These are phyloP conservation scores for Spodoptera picta DNA, from an alignment of 2,888 invertebrate species.

Conservation along the genomic window DNA sequence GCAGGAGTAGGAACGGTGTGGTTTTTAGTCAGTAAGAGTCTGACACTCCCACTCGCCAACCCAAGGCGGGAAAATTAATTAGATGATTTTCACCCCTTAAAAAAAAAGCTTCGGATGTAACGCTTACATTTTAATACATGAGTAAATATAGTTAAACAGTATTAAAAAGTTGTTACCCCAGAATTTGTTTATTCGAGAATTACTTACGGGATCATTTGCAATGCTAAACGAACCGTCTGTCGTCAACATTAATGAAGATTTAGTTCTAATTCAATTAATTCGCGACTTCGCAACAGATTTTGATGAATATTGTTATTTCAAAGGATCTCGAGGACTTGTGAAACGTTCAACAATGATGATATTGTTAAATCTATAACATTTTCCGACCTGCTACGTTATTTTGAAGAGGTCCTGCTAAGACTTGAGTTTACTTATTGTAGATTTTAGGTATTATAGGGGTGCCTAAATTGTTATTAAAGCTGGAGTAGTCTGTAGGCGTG, in stretches of 20 bases:
- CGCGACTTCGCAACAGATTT: conserved; percentile 36
- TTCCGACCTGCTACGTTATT: conserved; percentile 12
- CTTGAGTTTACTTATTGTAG: too few species aligned
- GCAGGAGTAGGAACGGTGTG: too few species aligned
- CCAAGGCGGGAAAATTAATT: too few species aligned
- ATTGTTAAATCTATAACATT: conserved; percentile 27
- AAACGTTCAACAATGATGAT: conserved; percentile 16
- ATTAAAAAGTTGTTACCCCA: conserved; percentile 13
- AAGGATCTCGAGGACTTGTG: conserved; percentile 13
- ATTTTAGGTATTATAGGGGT: too few species aligned
- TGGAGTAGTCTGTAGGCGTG: too few species aligned
- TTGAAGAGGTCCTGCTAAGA: not conserved
- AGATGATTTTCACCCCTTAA: too few species aligned
- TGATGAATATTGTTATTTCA: conserved; percentile 30
- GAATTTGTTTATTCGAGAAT: conserved; percentile 24
- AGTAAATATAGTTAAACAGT: not conserved
- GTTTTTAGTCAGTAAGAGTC: too few species aligned
- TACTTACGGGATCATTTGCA: conserved; percentile 38
- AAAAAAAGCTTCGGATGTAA: too few species aligned
- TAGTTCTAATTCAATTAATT: conserved; percentile 50
- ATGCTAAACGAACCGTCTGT: conserved; percentile 35
- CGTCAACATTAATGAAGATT: conserved; percentile 30
- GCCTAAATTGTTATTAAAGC: too few species aligned
- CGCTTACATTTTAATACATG: too few species aligned
- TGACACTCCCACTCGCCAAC: too few species aligned